phyloP scores from a whole-genome alignment of 2,888 invertebrate species.

The Mesoligia furuncula region DNA sequence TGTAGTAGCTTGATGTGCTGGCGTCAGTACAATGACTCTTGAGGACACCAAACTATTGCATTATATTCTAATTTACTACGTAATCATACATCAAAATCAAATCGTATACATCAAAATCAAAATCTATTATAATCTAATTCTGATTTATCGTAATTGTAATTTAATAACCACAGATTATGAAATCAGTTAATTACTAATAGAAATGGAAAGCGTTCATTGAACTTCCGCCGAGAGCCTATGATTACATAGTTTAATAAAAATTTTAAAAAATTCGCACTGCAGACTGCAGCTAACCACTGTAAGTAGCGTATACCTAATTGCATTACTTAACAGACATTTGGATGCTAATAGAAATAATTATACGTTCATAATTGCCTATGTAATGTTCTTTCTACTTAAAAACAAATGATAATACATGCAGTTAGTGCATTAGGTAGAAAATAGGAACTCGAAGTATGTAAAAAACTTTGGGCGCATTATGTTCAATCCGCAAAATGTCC shows the following conservation, averaged over 20 bases:
- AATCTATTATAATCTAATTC: too few species aligned
- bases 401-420: neutral
- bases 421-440: neutral
- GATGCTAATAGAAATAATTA: constrained; percentile 20
- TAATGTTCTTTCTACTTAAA: constrained; percentile 4
- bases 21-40: too few species aligned
- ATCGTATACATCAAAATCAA: too few species aligned
- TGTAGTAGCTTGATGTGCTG: too few species aligned
- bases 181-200: neutral
- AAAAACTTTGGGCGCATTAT: too few species aligned
- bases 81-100: too few species aligned
- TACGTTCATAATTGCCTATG: constrained; percentile 12
- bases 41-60: too few species aligned
- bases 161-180: neutral
- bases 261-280: constrained; percentile 1
- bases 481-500: too few species aligned
- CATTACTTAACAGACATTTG: constrained; percentile 34
- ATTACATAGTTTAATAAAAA: constrained; percentile 22
- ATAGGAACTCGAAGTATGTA: neutral
- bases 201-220: constrained; percentile 1
- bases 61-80: too few species aligned
- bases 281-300: constrained; percentile 10
- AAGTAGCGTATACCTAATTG: constrained; percentile 24
- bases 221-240: constrained; percentile 3
- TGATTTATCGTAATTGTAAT: neutral